Percentiles rank a stretch among this genome's conserved stretches.
Evolutionary conservation across 2,888 invertebrate species (phyloP).

Genomic region (Tyria jacobaeae): DNA sequence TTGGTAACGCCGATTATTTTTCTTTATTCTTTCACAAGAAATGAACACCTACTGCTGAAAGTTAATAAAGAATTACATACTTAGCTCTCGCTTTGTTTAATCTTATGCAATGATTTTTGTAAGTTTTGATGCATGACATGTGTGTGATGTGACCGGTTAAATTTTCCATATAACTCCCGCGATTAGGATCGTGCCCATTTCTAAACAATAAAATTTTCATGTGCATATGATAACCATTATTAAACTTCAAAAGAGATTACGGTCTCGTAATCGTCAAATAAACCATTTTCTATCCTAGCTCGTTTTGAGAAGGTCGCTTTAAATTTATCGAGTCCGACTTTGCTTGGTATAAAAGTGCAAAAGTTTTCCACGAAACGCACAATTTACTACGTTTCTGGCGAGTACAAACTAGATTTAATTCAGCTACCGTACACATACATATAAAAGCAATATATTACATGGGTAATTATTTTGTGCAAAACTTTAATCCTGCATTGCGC

Average conservation of each 20-base stretch:
- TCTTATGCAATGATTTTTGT: conserved; percentile 9
- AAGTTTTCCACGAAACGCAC: conserved; percentile 70
- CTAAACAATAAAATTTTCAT: conserved; percentile 63
- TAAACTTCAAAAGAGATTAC: conserved; percentile 77
- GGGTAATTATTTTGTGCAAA: conserved; percentile 65
- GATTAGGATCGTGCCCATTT: conserved; percentile 33
- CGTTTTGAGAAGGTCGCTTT: conserved; percentile 67
- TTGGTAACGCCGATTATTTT: conserved; percentile 67
- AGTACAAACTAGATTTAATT: conserved; percentile 62
- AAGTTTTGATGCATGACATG: conserved; percentile 1
- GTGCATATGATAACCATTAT: conserved; percentile 69
- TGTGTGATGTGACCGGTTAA: conserved; percentile 14
- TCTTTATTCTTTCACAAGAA: conserved; percentile 52
- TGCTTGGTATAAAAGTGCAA: conserved; percentile 71
- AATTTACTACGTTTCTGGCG: conserved; percentile 64
- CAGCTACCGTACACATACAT: conserved; percentile 51
- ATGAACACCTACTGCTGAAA: conserved; percentile 35
- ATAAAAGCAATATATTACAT: conserved; percentile 50
- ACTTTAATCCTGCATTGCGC: conserved; percentile 73
- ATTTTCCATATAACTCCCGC: conserved; percentile 22
- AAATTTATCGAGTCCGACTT: conserved; percentile 71
- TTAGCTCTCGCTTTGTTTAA: conserved; percentile 33
- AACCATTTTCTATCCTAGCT: conserved; percentile 69
- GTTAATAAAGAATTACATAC: conserved; percentile 42
- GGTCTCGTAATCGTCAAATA: conserved; percentile 74